A percentile compares a stretch with the other conserved stretches of the same genome.
Evolutionary conservation across 2,888 invertebrate species (phyloP).

Genomic region (Carcina quercana): DNA sequence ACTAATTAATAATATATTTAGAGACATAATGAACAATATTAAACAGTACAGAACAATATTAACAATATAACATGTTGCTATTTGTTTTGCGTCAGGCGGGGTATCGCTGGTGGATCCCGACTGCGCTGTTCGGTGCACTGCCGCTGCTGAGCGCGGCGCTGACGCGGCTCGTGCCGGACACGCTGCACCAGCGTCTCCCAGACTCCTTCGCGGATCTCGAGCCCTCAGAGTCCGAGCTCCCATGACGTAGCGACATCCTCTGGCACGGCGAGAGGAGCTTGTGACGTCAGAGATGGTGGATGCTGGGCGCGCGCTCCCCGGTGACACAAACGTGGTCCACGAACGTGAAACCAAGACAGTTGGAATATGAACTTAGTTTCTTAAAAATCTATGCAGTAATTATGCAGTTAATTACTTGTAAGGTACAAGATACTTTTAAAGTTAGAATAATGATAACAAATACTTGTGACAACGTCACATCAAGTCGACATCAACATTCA

Average conservation of each 20-base stretch:
- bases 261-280: background rate
- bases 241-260: background rate
- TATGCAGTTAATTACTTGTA: too few relatives aligned
- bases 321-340: background rate
- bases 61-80: too few relatives aligned
- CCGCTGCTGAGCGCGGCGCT: constrained; percentile 70
- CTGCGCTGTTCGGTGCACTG: constrained; percentile 62
- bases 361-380: too few relatives aligned
- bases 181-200: constrained; percentile 74
- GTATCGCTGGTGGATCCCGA: constrained; percentile 62
- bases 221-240: constrained; percentile 1
- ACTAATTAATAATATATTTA: too few relatives aligned
- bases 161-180: constrained; percentile 75
- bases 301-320: background rate
- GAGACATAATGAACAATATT: too few relatives aligned
- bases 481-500: too few relatives aligned
- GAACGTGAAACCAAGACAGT: too few relatives aligned
- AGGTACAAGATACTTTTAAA: too few relatives aligned
- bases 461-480: too few relatives aligned
- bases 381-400: too few relatives aligned
- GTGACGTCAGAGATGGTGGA: background rate
- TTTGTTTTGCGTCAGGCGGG: constrained; percentile 28
- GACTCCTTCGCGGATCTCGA: constrained; percentile 72
- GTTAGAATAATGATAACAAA: too few relatives aligned
- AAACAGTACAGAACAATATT: too few relatives aligned